phyloP scores from a whole-genome alignment of 2,797 vertebrate species.

The Phataginus tetradactyla region DNA sequence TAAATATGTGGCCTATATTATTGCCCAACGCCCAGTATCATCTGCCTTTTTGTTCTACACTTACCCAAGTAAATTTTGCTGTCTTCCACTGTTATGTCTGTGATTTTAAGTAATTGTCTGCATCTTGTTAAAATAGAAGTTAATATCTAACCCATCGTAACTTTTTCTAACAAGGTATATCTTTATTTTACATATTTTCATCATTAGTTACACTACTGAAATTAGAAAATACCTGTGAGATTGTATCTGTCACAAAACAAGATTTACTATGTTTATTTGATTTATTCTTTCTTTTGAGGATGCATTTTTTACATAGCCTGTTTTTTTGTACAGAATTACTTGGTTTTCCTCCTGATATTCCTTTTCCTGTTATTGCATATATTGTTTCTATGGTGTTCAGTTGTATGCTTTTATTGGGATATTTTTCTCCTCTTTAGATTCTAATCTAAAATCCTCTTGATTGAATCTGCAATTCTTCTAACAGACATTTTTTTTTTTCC shows the following conservation, averaged over 20 bases:
- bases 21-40: not conserved
- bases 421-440: constrained; percentile 15
- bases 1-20: not conserved
- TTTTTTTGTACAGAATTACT: not conserved
- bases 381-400: not conserved
- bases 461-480: constrained; percentile 52
- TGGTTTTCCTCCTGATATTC: not conserved
- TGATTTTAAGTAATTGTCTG: not conserved
- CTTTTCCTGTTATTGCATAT: not conserved
- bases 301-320: not conserved
- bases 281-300: not conserved
- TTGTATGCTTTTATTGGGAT: not conserved
- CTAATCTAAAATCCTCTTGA: constrained; percentile 57
- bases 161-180: not conserved
- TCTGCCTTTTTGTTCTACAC: not conserved
- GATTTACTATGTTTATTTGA: not conserved
- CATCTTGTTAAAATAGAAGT: not conserved
- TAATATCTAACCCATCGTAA: not conserved
- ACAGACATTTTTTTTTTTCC: constrained; percentile 7
- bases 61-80: not conserved
- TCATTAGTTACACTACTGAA: constrained; percentile 17
- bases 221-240: not conserved
- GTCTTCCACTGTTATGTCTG: not conserved
- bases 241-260: not conserved
- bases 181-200: not conserved